A percentile compares a stretch with the other conserved stretches of the same genome.
Conservation (phyloP, 2,888 invertebrate genomes). For the Cephus runcator region DNA sequence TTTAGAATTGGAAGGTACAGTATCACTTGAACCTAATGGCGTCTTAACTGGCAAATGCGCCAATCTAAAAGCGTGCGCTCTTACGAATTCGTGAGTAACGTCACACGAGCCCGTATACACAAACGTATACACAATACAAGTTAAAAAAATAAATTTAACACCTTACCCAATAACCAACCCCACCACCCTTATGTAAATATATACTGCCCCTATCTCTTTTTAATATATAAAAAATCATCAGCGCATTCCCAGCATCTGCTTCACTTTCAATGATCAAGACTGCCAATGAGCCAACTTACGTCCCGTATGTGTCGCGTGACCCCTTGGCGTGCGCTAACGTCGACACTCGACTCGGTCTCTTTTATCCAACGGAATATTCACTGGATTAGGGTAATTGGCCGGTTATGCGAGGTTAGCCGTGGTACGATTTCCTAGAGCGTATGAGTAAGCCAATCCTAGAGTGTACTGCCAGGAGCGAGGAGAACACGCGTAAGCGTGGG, state of each 20-base stretch:
- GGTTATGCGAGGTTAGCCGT: slow-evolving; percentile 40
- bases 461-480: slow-evolving; percentile 4
- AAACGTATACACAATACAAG: too few species aligned
- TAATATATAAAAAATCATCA: background rate
- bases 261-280: background rate
- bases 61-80: background rate
- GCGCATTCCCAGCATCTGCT: background rate
- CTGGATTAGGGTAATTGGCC: slow-evolving; percentile 63
- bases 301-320: background rate
- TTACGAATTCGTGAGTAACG: background rate
- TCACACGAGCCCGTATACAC: background rate
- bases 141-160: background rate
- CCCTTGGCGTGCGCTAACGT: background rate
- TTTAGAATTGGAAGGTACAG: background rate
- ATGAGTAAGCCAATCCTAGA: slow-evolving; percentile 19
- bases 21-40: background rate
- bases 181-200: background rate
- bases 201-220: background rate
- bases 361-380: slow-evolving; percentile 60
- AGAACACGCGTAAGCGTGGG: slow-evolving; percentile 28
- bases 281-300: background rate
- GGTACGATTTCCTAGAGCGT: slow-evolving; percentile 13
- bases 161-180: background rate
- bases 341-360: slow-evolving; percentile 23
- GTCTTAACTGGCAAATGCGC: background rate